Evolutionary conservation across 2,797 vertebrate genomes (phyloP).

Genomic region (Ara ararauna): DNA sequence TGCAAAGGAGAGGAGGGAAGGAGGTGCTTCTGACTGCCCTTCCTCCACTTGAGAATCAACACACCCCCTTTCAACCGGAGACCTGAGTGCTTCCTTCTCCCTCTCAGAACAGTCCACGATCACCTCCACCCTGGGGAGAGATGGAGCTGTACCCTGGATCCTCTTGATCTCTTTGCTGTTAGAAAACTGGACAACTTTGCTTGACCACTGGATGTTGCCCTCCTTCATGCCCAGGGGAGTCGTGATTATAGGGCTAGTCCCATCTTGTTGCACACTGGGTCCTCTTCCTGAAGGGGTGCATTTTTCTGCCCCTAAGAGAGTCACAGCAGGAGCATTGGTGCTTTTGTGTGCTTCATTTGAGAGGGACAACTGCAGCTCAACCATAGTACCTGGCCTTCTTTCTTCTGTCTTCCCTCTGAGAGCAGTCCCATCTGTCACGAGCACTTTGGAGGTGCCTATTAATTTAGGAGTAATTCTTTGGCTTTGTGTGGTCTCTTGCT

Average conservation of each 20-base stretch:
- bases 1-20: slow-evolving; percentile 88
- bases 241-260: slow-evolving; percentile 37
- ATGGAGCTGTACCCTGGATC: slow-evolving; percentile 71
- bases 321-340: slow-evolving; percentile 61
- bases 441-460: slow-evolving; percentile 48
- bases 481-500: slow-evolving; percentile 49
- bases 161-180: slow-evolving; percentile 78
- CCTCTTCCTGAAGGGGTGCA: slow-evolving; percentile 42
- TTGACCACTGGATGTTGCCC: slow-evolving; percentile 66
- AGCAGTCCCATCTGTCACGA: slow-evolving; percentile 33
- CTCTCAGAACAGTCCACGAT: slow-evolving; percentile 78
- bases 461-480: slow-evolving; percentile 70
- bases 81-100: slow-evolving; percentile 79
- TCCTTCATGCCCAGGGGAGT: slow-evolving; percentile 32
- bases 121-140: slow-evolving; percentile 86
- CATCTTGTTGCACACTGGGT: slow-evolving; percentile 30
- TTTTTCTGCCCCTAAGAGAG: slow-evolving; percentile 73
- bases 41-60: slow-evolving; percentile 87
- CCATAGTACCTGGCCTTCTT: slow-evolving; percentile 75
- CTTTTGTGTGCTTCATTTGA: slow-evolving; percentile 75
- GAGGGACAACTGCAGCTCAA: slow-evolving; percentile 90
- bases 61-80: slow-evolving; percentile 81
- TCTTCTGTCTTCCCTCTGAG: slow-evolving; percentile 42
- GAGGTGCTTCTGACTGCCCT: slow-evolving; percentile 85
- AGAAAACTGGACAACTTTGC: slow-evolving; percentile 75